Evolutionary conservation across 2,888 invertebrate genomes (phyloP), one percentile per base, ranked within the genome.

Genomic region (Eucriotettix oculatus): DNA sequence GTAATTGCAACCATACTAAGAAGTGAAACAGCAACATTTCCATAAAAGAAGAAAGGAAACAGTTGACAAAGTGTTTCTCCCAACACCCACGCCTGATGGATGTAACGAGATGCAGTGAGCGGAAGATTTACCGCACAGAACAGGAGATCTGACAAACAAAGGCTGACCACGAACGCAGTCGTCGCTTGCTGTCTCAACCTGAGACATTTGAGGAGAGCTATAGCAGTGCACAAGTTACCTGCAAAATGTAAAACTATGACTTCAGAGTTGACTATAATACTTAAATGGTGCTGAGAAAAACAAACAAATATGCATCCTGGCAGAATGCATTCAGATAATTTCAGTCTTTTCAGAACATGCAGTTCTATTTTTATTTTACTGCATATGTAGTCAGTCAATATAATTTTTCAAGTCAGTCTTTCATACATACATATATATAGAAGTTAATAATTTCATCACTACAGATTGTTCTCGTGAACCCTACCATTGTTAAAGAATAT

Each of bases 1-100:
- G 91, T 91, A 65, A 92, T 91, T 65, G 90, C 90, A 58, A 91
- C 90, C 88, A 92, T 91, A 68, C 89, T 90, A 64, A 91, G 77
- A 48, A 92, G 75, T 0, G 90, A 90, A 7, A 90, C 89, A 0
- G 90, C 91, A 58, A 91, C 90, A 71, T 92, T 92, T 62, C 90
- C 90, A 70, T 92, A 92, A 75, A 92, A 90, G 66, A 92, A 82
- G 66, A 92, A 85, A 0, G 91, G 90, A 75, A 91, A 92, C 72
- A 91, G 78, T 74, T 85, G 84, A 71, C 91, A 92, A 44, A 90
- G 77, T 1, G 80, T 78, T 17, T 83, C 82, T 0, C 90, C 90
- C 29, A 91, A 79, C 53, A 85, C 81, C 92, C 92, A 92, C 61
- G 81, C 78, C 75, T 90, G 84, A 72, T 86, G 79, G 69, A 89